Evolutionary conservation across 2,113 vertebrate species (phyloP).

Genomic region (Pipra filicauda): DNA sequence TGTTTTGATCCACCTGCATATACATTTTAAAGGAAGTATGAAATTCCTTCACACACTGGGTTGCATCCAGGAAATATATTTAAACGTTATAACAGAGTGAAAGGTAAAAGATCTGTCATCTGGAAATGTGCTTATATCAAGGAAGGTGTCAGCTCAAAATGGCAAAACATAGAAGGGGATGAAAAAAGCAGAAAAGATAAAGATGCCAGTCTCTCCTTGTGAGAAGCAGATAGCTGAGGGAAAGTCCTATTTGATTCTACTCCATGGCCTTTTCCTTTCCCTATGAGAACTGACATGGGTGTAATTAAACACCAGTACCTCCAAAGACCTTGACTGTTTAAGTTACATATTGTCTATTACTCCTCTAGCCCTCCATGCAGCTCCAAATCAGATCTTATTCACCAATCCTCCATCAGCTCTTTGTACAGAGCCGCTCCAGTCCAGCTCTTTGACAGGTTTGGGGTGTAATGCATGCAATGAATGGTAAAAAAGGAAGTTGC

Average conservation of each 20-base stretch:
- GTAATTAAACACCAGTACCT: background rate
- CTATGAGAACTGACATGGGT: background rate
- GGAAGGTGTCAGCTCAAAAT: background rate
- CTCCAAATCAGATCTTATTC: fast-evolving
- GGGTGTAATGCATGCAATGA: background rate
- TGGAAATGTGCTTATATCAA: background rate
- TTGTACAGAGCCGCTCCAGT: background rate
- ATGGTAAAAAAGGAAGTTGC: background rate
- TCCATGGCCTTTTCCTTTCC: background rate
- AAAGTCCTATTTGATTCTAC: background rate
- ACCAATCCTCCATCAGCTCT: background rate
- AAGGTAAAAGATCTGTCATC: constrained; percentile 4
- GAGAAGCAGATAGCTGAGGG: background rate
- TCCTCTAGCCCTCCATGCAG: background rate
- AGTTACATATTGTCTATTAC: background rate
- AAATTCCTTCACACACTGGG: background rate
- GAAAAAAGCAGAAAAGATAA: background rate
- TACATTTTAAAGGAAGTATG: background rate
- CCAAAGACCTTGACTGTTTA: background rate
- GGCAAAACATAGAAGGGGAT: background rate
- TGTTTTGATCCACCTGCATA: background rate
- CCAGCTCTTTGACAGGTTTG: background rate
- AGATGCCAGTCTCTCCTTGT: background rate
- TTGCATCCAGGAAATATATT: constrained; percentile 4
- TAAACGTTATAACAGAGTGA: background rate